Conservation (phyloP, 2,113 vertebrate species). For the Leucosticte australis region DNA sequence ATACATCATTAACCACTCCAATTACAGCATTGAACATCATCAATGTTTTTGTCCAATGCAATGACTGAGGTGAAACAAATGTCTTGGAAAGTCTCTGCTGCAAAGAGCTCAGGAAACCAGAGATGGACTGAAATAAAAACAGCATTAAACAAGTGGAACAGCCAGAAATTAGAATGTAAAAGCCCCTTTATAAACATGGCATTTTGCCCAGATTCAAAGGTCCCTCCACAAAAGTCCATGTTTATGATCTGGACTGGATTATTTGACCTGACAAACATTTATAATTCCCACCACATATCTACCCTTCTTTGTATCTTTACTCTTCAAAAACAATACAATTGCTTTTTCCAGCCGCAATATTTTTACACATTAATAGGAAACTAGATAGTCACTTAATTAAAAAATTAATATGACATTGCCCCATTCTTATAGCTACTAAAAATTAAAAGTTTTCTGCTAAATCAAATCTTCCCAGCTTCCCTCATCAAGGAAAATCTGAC, state of each 20-base stretch:
- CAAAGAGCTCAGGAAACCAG: neutral
- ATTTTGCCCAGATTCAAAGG: conserved; percentile 42
- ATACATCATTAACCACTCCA: neutral
- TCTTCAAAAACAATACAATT: neutral
- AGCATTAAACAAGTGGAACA: neutral
- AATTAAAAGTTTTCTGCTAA: neutral
- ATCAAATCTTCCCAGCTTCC: neutral
- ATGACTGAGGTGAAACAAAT: neutral
- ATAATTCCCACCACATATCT: neutral
- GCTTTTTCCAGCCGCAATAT: neutral
- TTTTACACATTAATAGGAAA: neutral
- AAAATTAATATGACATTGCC: neutral
- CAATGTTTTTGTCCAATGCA: neutral
- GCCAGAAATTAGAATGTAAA: neutral
- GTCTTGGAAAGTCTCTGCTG: neutral
- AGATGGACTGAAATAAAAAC: neutral
- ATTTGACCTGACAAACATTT: conserved; percentile 26
- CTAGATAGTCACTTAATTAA: neutral
- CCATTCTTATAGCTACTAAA: neutral
- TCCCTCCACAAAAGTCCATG: neutral
- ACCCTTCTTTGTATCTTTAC: neutral
- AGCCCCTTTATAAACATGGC: conserved; percentile 1
- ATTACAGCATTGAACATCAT: neutral
- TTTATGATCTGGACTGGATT: conserved; percentile 32
- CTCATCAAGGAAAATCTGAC: neutral